Evolutionary conservation across 2,888 invertebrate genomes (phyloP), one percentile per base, ranked within the genome.

Genomic region (Minunthozetes semirufus): DNA sequence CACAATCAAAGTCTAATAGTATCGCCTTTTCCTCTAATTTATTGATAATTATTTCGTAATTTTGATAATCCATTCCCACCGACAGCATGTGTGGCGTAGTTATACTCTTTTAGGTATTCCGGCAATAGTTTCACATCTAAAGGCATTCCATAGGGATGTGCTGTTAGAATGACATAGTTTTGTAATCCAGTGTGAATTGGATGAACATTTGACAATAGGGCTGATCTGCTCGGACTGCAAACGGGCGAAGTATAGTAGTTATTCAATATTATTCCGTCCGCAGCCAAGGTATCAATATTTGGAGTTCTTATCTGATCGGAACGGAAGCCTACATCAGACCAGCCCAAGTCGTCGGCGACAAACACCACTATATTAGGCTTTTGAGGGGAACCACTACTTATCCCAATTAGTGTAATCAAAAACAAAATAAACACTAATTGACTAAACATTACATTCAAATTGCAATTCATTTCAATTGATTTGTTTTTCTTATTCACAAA

Each of bases 321-420:
- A 0, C 94, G 94, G 82, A 93, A 94, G 15, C 93, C 90, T 0
- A 94, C 90, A 84, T 94, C 94, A 82, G 94, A 93, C 88, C 91
- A 94, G 5, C 95, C 95, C 87, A 94, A 85, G 86, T 94, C 93
- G 84, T 94, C 93, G 1, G 93, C 93, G 73, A 94, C 82, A 79
- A 94, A 91, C 79, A 92, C 87, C 77, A 94, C 86, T 72, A 94
- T 90, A 81, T 94, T 86, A 2, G 92, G 91, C 79, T 17, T 46
- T 38, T 42, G 42, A 1, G 8, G 5, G 42, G 42, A 42, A 42
- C 42, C 1, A 42, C 42, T 42, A 1, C 9, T 13, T 4, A 4
- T 13, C 11, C 13, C 42, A 42, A 42, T 42, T 42, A 11, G 5
- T 8, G 42, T 9, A 1, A 42, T 9, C 42, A 42, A 8, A 5